A percentile compares a stretch with the other conserved stretches of the same genome.
Evolutionary conservation across 1,140 invertebrate genomes (phyloP).

Genomic region (Meloidogyne chitwoodi): DNA sequence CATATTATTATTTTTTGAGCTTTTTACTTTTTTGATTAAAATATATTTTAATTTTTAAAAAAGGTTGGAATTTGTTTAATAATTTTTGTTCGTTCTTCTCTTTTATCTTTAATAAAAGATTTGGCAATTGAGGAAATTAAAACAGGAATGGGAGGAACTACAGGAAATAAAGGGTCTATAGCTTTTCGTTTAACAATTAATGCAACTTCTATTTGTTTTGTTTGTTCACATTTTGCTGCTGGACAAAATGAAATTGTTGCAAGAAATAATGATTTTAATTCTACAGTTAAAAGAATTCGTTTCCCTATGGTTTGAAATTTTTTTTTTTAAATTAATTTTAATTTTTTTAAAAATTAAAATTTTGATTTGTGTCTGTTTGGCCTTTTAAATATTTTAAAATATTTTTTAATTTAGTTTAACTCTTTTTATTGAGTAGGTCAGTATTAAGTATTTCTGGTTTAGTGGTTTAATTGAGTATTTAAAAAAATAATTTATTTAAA

Average conservation of each 20-base stretch:
- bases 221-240: constrained; percentile 97
- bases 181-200: constrained; percentile 77
- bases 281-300: constrained; percentile 84
- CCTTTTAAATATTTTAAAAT: no score
- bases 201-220: constrained; percentile 73
- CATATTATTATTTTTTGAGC: no score
- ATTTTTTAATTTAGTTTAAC: no score
- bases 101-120: constrained; percentile 75
- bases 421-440: no score
- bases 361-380: no score
- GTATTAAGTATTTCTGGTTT: no score
- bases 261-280: constrained; percentile 89
- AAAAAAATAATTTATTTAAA: no score
- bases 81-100: constrained; percentile 81
- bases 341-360: no score
- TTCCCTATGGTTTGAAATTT: constrained; percentile 76
- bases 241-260: constrained; percentile 92
- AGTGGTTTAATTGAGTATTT: no score
- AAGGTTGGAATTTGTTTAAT: constrained; percentile 83
- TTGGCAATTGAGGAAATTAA: constrained; percentile 77
- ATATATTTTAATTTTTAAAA: no score
- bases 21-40: no score
- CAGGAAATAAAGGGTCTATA: constrained; percentile 87
- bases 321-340: no score
- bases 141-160: constrained; percentile 90